Conservation (phyloP, 2,888 invertebrate species). For the Ophion ventricosus region DNA sequence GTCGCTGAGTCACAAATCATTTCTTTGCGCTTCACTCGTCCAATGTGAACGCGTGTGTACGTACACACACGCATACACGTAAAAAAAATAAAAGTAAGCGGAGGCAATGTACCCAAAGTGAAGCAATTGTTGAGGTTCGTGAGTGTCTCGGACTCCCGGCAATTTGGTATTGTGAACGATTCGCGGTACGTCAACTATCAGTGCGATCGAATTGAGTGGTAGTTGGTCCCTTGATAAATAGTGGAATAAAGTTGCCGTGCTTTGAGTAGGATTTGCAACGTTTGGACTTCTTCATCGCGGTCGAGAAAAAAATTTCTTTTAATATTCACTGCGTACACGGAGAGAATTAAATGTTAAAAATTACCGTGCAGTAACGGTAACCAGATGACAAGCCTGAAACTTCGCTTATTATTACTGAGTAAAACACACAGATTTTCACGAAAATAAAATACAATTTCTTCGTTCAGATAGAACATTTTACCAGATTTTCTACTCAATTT, state of each 20-base stretch:
- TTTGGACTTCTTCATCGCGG: not conserved
- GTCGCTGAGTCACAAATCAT: conserved; percentile 39
- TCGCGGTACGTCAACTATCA: conserved; percentile 53
- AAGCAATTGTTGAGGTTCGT: conserved; percentile 55
- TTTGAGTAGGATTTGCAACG: too few species aligned
- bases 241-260: too few species aligned
- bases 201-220: conserved; percentile 21
- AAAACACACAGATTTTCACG: too few species aligned
- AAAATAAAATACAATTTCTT: too few species aligned
- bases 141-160: conserved; percentile 34
- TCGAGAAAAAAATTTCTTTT: too few species aligned
- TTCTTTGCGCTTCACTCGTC: conserved; percentile 34
- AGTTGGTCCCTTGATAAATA: conserved; percentile 24
- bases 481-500: too few species aligned
- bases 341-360: too few species aligned
- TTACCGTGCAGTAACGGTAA: too few species aligned
- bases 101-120: conserved; percentile 37
- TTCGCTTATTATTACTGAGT: too few species aligned
- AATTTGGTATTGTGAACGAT: conserved; percentile 30
- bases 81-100: not conserved
- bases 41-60: not conserved
- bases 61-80: not conserved
- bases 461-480: too few species aligned
- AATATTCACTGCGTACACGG: too few species aligned
- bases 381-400: too few species aligned